Conservation (phyloP, 2,797 vertebrate genomes). For the Lepilemur ruficaudatus region DNA sequence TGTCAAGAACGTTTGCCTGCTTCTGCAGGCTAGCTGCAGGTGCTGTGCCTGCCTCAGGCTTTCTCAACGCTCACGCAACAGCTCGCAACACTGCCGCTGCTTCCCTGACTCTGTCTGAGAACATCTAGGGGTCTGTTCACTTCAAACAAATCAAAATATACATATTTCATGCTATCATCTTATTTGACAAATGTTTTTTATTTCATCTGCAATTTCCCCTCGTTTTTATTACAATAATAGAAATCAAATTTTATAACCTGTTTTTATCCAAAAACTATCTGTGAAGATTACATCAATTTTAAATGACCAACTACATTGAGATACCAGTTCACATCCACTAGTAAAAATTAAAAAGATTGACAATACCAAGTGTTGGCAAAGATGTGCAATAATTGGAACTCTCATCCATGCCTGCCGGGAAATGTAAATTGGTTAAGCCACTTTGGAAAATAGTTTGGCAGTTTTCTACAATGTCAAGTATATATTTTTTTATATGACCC, state of each 20-base stretch:
- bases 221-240: not conserved
- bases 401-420: not conserved
- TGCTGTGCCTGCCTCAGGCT: not conserved
- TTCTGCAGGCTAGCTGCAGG: not conserved
- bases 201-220: constrained; percentile 19
- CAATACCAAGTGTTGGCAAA: constrained; percentile 29
- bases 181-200: not conserved
- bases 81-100: not conserved
- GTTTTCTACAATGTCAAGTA: constrained; percentile 31
- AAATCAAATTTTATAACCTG: not conserved
- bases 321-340: not conserved
- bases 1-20: not conserved
- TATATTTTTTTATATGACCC: not conserved
- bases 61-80: not conserved
- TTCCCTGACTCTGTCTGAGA: too few species aligned
- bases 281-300: not conserved
- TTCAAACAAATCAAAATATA: constrained; percentile 19
- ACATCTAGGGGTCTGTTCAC: not conserved
- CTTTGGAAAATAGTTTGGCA: not conserved
- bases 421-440: not conserved
- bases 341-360: constrained; percentile 10
- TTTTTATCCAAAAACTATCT: not conserved
- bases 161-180: not conserved
- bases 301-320: not conserved
- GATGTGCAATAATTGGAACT: not conserved